Evolutionary conservation across 1,140 invertebrate species (phyloP), one percentile per base, ranked within the genome.

Genomic region (Meloidogyne exigua): DNA sequence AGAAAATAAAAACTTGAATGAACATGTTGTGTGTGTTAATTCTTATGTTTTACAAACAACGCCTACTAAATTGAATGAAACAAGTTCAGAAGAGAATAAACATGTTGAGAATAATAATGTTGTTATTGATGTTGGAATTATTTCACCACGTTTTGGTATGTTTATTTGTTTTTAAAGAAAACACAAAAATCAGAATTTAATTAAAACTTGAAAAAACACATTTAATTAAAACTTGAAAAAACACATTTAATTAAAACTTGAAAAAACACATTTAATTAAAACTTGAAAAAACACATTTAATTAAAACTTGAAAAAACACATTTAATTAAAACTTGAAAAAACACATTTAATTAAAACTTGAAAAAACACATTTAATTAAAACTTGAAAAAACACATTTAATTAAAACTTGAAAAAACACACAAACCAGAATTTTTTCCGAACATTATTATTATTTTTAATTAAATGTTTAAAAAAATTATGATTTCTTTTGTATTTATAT

Each of bases 41-140:
- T n/a, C 49, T 4, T n/a, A 9, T 57, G 18, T n/a, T 57, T 1
- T 57, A 1, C 1, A 5, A 57, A 5, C 13, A 57, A 21, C n/a
- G 9, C 13, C 49, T 1, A 18, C 49, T 1, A 49, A 49, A 57
- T n/a, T 57, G n/a, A n/a, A 2, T 57, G 49, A 57, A 57, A 57
- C 49, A 57, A 57, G n/a, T 57, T n/a, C 49, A n/a, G 49, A 57
- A 57, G 49, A 57, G 13, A 57, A 57, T 57, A 57, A 57, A 57
- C 13, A 57, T 12, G n/a, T 57, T 4, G 49, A 57, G 13, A 57
- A 57, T 7, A 49, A 32, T 32, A 7, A 32, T 32, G 28, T 32
- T 39, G 9, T 39, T 39, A 9, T 10, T 39, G 36, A 39, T 39
- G 36, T 39, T 39, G 18, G 18, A 9, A 2, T 57, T 57, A 57